Evolutionary conservation across 2,888 invertebrate species (phyloP), one percentile per base, ranked within the genome.

Genomic region (Oxytorus armatus): DNA sequence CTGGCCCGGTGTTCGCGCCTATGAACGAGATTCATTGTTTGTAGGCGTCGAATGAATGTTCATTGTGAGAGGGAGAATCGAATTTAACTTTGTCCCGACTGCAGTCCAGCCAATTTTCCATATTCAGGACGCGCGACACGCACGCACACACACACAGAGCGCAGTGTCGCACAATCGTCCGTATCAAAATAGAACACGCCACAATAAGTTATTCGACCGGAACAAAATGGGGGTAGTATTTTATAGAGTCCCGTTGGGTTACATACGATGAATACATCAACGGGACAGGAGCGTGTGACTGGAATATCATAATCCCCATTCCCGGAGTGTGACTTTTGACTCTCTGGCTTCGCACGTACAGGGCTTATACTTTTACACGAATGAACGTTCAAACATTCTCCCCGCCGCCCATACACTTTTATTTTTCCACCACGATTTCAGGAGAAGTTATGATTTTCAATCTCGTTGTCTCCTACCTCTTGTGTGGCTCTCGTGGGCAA

Each of bases 241-340:
- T 91, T 91, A 90, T 90, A 88, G 88, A 90, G 89, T 89, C 88
- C 90, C 90, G 90, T 89, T 89, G 88, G 86, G 90, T 90, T 90
- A 91, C 90, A 90, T 88, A 88, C 88, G 89, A 86, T 90, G 92
- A 91, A 91, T 92, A 91, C 89, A 88, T 91, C 89, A 90, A 87
- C 86, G 84, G 86, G 85, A 82, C 82, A 21, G 51, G 73, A 84
- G 86, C 81, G 86, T 90, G 92, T 91, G 92, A 90, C 90, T 86
- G 78, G 91, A 91, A 91, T 92, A 89, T 86, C 79, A 82, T 80
- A 77, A 82, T 77, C 75, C 66, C 14, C n/a, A 36, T 51, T 42
- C 55, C 76, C 36, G 10, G 3, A 29, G 49, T 42, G 49, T 42
- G 65, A 66, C 36, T 75, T 65, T 63, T 76, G 36, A 68, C 68